Evolutionary conservation across 2,888 invertebrate genomes (phyloP).

Genomic region (Plebejus argus): DNA sequence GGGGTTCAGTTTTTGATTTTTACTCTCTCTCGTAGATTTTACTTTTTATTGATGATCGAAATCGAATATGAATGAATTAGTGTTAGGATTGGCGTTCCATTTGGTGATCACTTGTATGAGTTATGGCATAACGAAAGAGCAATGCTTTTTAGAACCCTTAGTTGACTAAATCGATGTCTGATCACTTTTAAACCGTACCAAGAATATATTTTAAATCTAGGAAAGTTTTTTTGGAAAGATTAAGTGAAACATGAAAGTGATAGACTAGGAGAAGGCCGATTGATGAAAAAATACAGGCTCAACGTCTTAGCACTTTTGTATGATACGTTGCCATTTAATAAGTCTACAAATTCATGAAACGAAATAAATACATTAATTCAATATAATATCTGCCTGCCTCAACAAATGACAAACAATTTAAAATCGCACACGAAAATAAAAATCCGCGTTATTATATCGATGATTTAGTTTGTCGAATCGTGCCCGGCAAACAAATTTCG

Average conservation of each 20-base stretch:
- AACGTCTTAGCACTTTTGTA: no score
- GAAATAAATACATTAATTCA: no score
- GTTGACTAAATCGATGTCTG: neutral
- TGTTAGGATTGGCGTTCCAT: neutral
- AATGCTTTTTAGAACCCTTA: neutral
- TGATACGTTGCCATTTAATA: no score
- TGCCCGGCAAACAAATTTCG: conserved; percentile 44
- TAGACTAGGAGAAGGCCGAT: no score
- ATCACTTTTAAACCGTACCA: neutral
- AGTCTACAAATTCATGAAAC: no score
- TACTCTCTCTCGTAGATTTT: conserved; percentile 36
- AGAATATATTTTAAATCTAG: no score
- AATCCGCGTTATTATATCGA: neutral
- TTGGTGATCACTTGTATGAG: neutral
- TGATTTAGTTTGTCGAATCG: conserved; percentile 14
- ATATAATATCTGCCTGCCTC: no score
- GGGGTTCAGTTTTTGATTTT: conserved; percentile 62
- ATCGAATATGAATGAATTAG: conserved; percentile 7
- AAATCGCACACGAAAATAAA: neutral
- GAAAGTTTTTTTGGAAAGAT: no score
- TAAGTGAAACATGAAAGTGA: no score
- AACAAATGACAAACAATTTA: neutral
- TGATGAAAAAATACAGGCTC: no score
- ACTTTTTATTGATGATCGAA: conserved; percentile 20
- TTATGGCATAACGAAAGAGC: neutral